Percentiles rank a stretch among this genome's conserved stretches.
Evolutionary conservation across 2,113 vertebrate species (phyloP).

Genomic region (Chloebia gouldiae): DNA sequence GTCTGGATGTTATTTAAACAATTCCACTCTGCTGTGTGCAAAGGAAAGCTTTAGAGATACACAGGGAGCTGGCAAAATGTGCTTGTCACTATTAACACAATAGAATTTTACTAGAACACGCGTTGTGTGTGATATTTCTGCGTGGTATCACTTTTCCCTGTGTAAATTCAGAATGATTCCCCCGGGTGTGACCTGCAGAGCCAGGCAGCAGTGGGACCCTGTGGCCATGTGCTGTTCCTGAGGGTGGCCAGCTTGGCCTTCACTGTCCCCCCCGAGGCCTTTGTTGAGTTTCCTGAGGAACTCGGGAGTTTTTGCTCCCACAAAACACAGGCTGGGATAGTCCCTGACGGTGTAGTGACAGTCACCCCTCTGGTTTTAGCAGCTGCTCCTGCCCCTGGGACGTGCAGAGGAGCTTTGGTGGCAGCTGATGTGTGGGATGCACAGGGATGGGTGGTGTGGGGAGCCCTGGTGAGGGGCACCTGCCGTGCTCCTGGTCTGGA

Average conservation of each 20-base stretch:
- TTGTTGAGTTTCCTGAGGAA: no score
- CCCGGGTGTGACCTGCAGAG: accelerated
- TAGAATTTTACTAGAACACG: accelerated
- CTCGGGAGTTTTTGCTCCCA: accelerated
- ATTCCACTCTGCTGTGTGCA: not conserved
- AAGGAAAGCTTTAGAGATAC: not conserved
- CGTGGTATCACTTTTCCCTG: accelerated
- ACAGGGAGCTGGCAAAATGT: not conserved
- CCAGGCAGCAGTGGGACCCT: not conserved
- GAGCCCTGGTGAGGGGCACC: accelerated
- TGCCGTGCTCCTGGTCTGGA: not conserved
- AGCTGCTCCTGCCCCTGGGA: not conserved
- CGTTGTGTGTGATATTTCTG: accelerated
- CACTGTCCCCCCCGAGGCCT: no score
- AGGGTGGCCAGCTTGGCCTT: not conserved
- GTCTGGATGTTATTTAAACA: not conserved
- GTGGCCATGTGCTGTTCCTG: accelerated
- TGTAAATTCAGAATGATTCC: accelerated
- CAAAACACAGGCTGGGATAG: not conserved
- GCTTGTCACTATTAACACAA: accelerated
- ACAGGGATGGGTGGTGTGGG: not conserved
- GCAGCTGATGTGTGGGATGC: not conserved
- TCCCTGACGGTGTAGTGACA: accelerated
- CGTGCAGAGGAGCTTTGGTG: not conserved
- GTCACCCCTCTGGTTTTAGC: not conserved